Conservation (phyloP, 2,797 vertebrate genomes). For the Danio choprae region DNA sequence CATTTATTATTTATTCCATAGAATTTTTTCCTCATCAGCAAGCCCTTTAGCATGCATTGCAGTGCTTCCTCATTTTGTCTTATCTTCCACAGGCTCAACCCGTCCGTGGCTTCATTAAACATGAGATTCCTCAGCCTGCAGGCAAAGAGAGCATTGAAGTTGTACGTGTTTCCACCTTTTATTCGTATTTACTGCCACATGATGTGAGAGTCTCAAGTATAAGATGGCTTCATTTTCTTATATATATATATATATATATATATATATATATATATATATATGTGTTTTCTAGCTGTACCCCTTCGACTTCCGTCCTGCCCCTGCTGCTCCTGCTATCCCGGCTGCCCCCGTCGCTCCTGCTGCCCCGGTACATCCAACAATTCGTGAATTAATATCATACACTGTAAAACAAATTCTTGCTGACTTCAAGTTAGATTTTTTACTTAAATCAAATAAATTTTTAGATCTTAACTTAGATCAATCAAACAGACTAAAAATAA, state of each 20-base stretch:
- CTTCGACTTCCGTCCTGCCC: slow-evolving; percentile 55
- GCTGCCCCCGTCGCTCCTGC: slow-evolving; percentile 42
- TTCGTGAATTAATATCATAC: background rate
- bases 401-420: no score
- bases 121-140: slow-evolving; percentile 60
- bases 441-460: no score
- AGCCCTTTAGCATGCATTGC: background rate
- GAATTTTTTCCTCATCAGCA: background rate
- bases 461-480: no score
- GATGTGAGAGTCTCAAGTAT: background rate
- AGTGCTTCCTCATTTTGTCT: background rate
- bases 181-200: background rate
- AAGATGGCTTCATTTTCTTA: background rate
- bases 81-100: slow-evolving; percentile 1
- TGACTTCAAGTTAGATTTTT: no score
- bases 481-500: no score
- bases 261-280: background rate
- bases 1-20: background rate
- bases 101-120: slow-evolving; percentile 69
- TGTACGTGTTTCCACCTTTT: slow-evolving; percentile 53
- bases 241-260: slow-evolving; percentile 1
- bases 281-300: slow-evolving; percentile 62
- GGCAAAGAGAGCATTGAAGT: slow-evolving; percentile 61
- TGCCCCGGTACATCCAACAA: background rate
- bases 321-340: slow-evolving; percentile 26